A percentile compares a stretch with the other conserved stretches of the same genome.
These are phyloP conservation scores for Ophion obscuratus DNA, from an alignment of 2,888 invertebrate species.

Conservation along the genomic window DNA sequence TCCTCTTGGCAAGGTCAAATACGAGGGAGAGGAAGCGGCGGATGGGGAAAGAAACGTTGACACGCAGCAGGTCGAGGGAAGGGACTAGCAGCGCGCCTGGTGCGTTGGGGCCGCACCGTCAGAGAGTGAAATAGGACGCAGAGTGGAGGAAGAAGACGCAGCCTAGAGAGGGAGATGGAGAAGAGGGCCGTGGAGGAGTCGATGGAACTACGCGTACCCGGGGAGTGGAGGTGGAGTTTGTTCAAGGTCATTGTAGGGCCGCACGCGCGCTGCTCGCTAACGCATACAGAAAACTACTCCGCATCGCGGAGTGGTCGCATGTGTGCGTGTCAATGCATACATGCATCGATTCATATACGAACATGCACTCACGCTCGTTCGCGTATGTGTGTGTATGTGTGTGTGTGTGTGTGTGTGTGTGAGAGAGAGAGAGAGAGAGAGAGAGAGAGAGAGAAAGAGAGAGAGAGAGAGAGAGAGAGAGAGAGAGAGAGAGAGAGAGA, in stretches of 20 bases:
- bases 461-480: too few species aligned
- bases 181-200: slow-evolving; percentile 27
- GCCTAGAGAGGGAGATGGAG: slow-evolving; percentile 25
- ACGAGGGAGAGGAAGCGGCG: neutral
- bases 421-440: too few species aligned
- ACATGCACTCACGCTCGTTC: neutral
- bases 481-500: too few species aligned
- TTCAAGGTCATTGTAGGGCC: slow-evolving; percentile 82
- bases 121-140: neutral
- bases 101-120: slow-evolving; percentile 1
- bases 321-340: slow-evolving; percentile 67
- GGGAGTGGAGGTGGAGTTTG: slow-evolving; percentile 57
- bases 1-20: neutral
- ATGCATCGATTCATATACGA: neutral
- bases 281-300: slow-evolving; percentile 62
- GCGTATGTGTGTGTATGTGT: neutral
- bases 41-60: neutral
- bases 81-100: neutral
- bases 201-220: slow-evolving; percentile 49
- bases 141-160: slow-evolving; percentile 10
- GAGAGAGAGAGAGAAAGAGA: too few species aligned
- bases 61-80: neutral
- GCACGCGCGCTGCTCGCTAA: slow-evolving; percentile 79
- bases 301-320: slow-evolving; percentile 70
- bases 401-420: too few species aligned